Evolutionary conservation across 2,888 invertebrate species (phyloP).

Genomic region (Sthenelais limicola): DNA sequence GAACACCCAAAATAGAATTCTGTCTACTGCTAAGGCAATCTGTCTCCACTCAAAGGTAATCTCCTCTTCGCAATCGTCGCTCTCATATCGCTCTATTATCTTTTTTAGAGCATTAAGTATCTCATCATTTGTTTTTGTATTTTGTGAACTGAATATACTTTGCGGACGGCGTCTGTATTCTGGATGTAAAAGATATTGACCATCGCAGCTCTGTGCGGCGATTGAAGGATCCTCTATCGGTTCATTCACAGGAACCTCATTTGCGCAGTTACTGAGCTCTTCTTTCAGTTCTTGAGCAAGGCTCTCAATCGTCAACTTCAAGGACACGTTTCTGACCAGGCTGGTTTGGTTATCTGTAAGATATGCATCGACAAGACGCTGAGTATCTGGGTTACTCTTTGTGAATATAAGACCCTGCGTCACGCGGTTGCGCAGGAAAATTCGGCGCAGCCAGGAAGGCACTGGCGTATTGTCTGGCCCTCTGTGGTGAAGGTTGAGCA

Average conservation of each 20-base stretch:
- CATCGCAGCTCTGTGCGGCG: not conserved
- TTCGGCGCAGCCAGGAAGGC: slow-evolving; percentile 72
- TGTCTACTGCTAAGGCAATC: slow-evolving; percentile 75
- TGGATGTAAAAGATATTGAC: too few relatives aligned
- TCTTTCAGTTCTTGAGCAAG: slow-evolving; percentile 70
- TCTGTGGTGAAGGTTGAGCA: slow-evolving; percentile 77
- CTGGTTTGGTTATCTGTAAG: slow-evolving; percentile 51
- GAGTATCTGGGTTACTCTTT: not conserved
- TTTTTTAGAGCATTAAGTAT: slow-evolving; percentile 72
- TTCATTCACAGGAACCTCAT: not conserved
- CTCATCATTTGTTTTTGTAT: slow-evolving; percentile 70
- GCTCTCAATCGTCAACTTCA: slow-evolving; percentile 70
- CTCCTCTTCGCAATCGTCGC: slow-evolving; percentile 69
- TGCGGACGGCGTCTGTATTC: not conserved
- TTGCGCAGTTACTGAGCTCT: slow-evolving; percentile 58
- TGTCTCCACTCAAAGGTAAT: slow-evolving; percentile 76
- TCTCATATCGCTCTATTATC: slow-evolving; percentile 74
- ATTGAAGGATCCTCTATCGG: not conserved
- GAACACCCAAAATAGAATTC: slow-evolving; percentile 76
- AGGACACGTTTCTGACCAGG: slow-evolving; percentile 64
- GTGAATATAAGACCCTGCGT: slow-evolving; percentile 24
- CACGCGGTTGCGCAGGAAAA: slow-evolving; percentile 13
- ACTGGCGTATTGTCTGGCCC: slow-evolving; percentile 74
- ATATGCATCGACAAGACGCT: slow-evolving; percentile 42
- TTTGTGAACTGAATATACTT: not conserved